Conservation (phyloP, 2,113 vertebrate genomes). For the Noctilio leporinus region DNA sequence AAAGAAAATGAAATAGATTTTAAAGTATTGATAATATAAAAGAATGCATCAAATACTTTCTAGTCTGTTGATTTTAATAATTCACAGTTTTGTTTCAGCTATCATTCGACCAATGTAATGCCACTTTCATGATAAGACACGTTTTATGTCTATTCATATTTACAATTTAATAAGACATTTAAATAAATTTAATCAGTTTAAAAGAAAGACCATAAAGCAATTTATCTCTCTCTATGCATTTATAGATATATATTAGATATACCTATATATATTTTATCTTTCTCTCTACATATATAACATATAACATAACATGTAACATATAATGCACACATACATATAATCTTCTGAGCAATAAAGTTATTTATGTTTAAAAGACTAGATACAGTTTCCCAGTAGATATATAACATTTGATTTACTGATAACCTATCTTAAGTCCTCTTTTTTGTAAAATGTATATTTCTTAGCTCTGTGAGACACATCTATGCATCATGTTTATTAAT, state of each 20-base stretch:
- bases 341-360: background rate
- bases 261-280: background rate
- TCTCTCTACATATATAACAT: background rate
- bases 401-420: background rate
- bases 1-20: slow-evolving; percentile 42
- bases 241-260: no score
- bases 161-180: background rate
- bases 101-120: background rate
- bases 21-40: slow-evolving; percentile 16
- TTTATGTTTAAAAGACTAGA: background rate
- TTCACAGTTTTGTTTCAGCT: slow-evolving; percentile 15
- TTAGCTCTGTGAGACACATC: background rate
- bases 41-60: slow-evolving; percentile 30
- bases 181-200: background rate
- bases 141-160: background rate
- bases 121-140: background rate
- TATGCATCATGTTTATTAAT: background rate
- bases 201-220: background rate
- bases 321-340: background rate
- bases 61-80: slow-evolving; percentile 50
- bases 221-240: background rate
- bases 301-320: no score
- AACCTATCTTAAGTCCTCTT: background rate
- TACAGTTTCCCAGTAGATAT: background rate
- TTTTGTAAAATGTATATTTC: background rate